Evolutionary conservation across 1,140 invertebrate species (phyloP).

Genomic region (Macrocentrus cingulum): DNA sequence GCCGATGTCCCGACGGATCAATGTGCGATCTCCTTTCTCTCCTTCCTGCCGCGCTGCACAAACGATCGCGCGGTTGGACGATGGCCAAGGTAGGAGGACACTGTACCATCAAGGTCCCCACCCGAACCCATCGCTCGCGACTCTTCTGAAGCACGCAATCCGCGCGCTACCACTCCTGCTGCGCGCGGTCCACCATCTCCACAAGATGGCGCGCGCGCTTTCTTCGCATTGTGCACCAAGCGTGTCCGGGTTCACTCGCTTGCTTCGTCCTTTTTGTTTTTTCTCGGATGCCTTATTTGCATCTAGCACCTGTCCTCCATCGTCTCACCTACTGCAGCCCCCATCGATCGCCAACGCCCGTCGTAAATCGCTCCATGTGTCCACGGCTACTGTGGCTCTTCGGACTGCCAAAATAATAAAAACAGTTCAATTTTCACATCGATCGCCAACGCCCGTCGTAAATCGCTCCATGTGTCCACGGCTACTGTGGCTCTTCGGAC

Average conservation of each 20-base stretch:
- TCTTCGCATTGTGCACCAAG: not conserved
- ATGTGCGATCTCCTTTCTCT: constrained; percentile 57
- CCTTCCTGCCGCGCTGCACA: constrained; percentile 40
- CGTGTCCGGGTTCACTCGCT: constrained; percentile 23
- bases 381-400: too few relatives aligned
- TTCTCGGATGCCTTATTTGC: constrained; percentile 37
- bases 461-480: too few relatives aligned
- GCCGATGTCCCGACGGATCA: constrained; percentile 59
- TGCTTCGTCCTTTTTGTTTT: constrained; percentile 17
- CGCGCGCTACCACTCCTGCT: not conserved
- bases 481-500: too few relatives aligned
- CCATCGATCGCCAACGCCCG: constrained; percentile 15
- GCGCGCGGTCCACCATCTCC: not conserved
- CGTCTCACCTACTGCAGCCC: constrained; percentile 26
- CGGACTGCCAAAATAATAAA: too few relatives aligned
- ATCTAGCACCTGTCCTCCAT: constrained; percentile 42
- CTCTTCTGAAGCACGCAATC: not conserved
- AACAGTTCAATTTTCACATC: too few relatives aligned
- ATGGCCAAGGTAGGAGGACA: constrained; percentile 50
- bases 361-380: constrained; percentile 30
- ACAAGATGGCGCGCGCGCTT: constrained; percentile 22
- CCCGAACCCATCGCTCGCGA: constrained; percentile 28
- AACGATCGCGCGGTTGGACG: constrained; percentile 58
- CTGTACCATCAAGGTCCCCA: constrained; percentile 43
- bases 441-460: constrained; percentile 22